Base-by-base conservation (phyloP, 2,888 invertebrate genomes). In the Limnephilus lunatus region DNA sequence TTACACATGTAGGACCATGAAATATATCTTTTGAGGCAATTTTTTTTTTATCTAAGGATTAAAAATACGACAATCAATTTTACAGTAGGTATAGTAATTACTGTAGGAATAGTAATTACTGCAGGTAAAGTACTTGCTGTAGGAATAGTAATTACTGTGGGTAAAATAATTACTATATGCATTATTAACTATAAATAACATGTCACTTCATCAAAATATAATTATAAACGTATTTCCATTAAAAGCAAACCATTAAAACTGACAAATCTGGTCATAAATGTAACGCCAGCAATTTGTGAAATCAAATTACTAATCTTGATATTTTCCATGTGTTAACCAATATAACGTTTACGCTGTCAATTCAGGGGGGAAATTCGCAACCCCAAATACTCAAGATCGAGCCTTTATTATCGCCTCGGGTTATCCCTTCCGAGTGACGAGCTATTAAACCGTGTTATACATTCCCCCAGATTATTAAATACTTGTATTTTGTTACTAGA, bases 231-330 rank as follows among this genome's bases (percentile, higher is more conserved):
- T 19, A n/a, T 25, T 14, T n/a, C 85, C 12, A 85, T 85, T 39
- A 85, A 39, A n/a, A n/a, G 85, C 39, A 19, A 7, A 44, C 44
- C 39, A 85, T 39, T 85, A 39, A 85, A 85, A 85, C 39, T 44
- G 85, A 85, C 39, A n/a, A 44, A 85, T 85, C 19, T 39, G 85
- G 39, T 85, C 85, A 85, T 85, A 32, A 44, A 39, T 85, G 44
- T 85, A n/a, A 85, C 39, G 39, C n/a, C 35, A 39, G 32, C 44
- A 85, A 44, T 32, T 85, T 85, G n/a, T 85, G 19, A n/a, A 39
- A 39, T 85, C 85, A 85, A 39, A 85, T 85, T 32, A 39, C 53
- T 53, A 68, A 86, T 86, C 86, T 86, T 30, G 44, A 85, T 39
- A 44, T 85, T 85, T 85, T 44, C 86, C 25, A 86, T 48, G 44